phyloP scores from a whole-genome alignment of 2,113 vertebrate species.

The Catagonus wagneri region DNA sequence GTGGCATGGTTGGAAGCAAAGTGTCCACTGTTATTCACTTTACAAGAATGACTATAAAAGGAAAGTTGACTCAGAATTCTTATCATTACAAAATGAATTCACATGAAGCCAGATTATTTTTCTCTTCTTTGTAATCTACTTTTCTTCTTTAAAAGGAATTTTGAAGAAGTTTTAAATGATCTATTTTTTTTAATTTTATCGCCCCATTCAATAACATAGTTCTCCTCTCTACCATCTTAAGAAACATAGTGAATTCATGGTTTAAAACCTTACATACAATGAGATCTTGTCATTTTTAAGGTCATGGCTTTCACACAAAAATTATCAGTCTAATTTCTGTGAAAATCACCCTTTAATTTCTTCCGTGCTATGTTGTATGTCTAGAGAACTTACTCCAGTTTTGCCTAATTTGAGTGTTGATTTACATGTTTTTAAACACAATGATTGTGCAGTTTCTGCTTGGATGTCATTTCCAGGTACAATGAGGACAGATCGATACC shows the following conservation, averaged over 20 bases:
- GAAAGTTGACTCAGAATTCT: neutral
- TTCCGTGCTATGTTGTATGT: conserved; percentile 2
- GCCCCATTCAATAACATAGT: neutral
- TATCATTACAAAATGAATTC: conserved; percentile 21
- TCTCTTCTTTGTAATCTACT: conserved; percentile 45
- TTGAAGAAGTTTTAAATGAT: conserved; percentile 38
- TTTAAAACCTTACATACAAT: conserved; percentile 29
- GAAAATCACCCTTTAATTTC: conserved; percentile 26
- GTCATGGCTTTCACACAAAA: conserved; percentile 47
- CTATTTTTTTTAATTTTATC: neutral
- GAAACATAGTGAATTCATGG: conserved; percentile 47
- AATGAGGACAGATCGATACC: neutral
- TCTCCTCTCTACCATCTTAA: neutral
- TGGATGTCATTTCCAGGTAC: neutral
- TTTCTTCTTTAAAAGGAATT: conserved; percentile 48
- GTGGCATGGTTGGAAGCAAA: neutral
- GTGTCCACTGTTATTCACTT: conserved; percentile 40
- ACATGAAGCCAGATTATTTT: conserved; percentile 52
- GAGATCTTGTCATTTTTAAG: conserved; percentile 53
- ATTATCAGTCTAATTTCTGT: conserved; percentile 14
- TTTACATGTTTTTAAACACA: conserved; percentile 39
- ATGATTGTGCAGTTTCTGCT: neutral
- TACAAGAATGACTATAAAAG: conserved; percentile 17
- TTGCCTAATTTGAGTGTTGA: neutral
- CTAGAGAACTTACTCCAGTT: neutral